These are phyloP conservation scores for Condylura cristata DNA, from an alignment of 2,113 vertebrate genomes.

Conservation along the genomic window DNA sequence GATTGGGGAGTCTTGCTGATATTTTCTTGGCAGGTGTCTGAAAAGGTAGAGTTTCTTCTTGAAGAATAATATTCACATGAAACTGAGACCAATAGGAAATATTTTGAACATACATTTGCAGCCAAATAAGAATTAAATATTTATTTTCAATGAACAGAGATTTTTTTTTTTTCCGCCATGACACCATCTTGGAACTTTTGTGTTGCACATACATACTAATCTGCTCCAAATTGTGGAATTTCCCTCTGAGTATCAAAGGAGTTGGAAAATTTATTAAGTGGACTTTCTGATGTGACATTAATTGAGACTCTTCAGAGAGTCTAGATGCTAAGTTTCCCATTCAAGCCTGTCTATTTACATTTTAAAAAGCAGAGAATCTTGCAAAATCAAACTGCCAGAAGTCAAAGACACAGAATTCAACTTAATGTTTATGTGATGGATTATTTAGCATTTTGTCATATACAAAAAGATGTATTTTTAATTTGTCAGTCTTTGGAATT, in stretches of 20 bases:
- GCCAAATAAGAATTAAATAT: not conserved
- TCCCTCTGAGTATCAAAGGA: not conserved
- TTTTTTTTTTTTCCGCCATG: fast-evolving
- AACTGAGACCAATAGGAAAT: not conserved
- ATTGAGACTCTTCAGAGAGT: not conserved
- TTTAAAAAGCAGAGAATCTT: not conserved
- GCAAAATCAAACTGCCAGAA: not conserved
- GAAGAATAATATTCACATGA: not conserved
- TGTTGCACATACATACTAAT: fast-evolving
- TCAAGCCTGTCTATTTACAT: not conserved
- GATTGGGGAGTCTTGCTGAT: fast-evolving
- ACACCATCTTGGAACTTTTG: not conserved
- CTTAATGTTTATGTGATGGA: fast-evolving
- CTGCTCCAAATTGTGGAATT: fast-evolving
- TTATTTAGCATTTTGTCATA: not conserved
- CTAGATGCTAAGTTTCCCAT: not conserved
- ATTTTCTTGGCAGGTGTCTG: not conserved
- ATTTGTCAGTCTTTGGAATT: not conserved
- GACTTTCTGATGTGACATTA: not conserved
- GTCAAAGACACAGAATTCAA: not conserved
- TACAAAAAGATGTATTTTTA: not conserved
- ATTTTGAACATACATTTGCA: not conserved
- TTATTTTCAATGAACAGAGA: not conserved
- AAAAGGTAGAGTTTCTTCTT: not conserved
- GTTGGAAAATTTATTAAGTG: not conserved